phyloP scores from a whole-genome alignment of 1,140 invertebrate genomes.

The Chymomyza costata region DNA sequence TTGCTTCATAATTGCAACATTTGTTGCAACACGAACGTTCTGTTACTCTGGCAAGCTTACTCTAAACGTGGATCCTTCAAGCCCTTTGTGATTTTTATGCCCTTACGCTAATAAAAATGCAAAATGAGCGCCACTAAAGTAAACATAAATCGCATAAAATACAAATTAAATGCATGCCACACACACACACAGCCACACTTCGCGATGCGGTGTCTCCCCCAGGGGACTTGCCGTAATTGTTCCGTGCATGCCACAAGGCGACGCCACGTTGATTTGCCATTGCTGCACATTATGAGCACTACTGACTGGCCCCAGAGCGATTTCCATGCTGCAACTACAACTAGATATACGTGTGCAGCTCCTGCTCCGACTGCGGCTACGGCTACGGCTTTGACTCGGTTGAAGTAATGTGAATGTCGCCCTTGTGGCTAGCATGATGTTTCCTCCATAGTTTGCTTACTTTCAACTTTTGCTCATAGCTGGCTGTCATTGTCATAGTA shows the following conservation, averaged over 20 bases:
- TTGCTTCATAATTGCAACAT: conserved; percentile 32
- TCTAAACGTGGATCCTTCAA: too few species aligned
- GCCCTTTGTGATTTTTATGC: conserved; percentile 41
- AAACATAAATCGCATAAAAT: conserved; percentile 67
- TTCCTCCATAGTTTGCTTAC: conserved; percentile 42
- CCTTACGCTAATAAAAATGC: conserved; percentile 54
- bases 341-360: too few species aligned
- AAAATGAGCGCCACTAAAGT: conserved; percentile 53
- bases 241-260: background rate
- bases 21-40: conserved; percentile 38
- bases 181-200: too few species aligned
- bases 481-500: background rate
- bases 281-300: too few species aligned
- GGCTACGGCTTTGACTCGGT: too few species aligned
- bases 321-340: too few species aligned
- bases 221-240: conserved; percentile 19
- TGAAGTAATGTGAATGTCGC: conserved; percentile 34
- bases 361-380: too few species aligned
- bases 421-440: conserved; percentile 39
- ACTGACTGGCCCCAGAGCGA: too few species aligned
- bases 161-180: conserved; percentile 69
- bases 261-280: too few species aligned
- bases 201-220: too few species aligned
- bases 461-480: background rate
- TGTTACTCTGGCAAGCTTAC: too few species aligned